Evolutionary conservation across 2,888 invertebrate genomes (phyloP).

Genomic region (Emmelina monodactyla): DNA sequence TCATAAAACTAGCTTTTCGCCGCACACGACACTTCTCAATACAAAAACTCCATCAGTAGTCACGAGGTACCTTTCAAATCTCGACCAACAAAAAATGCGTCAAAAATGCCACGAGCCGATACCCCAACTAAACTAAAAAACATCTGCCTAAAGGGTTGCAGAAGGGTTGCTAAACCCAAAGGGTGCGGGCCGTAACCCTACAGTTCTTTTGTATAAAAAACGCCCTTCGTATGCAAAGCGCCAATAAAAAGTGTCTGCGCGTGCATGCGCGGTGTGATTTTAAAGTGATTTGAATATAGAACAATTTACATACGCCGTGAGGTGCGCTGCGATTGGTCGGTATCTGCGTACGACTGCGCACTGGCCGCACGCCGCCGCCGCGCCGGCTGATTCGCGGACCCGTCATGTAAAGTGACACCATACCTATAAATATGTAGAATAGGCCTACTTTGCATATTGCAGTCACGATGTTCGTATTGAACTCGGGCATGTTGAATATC

Average conservation of each 20-base stretch:
- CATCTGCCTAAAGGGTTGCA: constrained; percentile 51
- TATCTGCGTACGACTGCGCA: constrained; percentile 48
- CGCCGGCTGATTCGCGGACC: constrained; percentile 41
- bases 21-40: too few relatives aligned
- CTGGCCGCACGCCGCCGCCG: constrained; percentile 23
- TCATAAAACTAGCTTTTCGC: too few relatives aligned
- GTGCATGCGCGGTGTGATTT: constrained; percentile 63
- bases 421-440: too few relatives aligned
- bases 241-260: constrained; percentile 54
- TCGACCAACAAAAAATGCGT: constrained; percentile 28
- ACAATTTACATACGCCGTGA: constrained; percentile 48
- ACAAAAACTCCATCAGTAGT: not conserved
- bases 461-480: too few relatives aligned
- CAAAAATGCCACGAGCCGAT: constrained; percentile 37
- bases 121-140: constrained; percentile 42
- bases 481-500: too few relatives aligned
- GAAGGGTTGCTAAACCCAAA: constrained; percentile 40
- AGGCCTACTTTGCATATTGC: too few relatives aligned
- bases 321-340: constrained; percentile 38
- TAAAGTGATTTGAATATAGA: constrained; percentile 63
- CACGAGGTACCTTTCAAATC: not conserved
- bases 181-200: constrained; percentile 23
- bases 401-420: constrained; percentile 8
- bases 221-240: constrained; percentile 44
- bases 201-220: constrained; percentile 22